Base-by-base conservation (phyloP, 1,140 invertebrate species). In the Zeugodacus cucurbitae region DNA sequence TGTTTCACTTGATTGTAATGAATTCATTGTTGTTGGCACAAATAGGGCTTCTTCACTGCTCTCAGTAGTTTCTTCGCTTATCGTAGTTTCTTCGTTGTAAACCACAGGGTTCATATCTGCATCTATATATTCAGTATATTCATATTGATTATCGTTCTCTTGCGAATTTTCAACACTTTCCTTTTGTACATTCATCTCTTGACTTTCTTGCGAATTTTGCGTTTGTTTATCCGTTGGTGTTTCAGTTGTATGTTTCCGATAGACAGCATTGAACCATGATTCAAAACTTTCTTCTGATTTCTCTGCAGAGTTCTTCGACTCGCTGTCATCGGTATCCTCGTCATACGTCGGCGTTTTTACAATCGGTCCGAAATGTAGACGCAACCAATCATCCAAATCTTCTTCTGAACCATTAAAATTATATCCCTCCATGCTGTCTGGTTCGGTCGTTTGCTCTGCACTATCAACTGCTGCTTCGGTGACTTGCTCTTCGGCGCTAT, bases 261-360 rank as follows among this genome's bases (percentile, higher is more conserved):
- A 82, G 14, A 54, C 44, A n/a, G 20, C n/a, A 82, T 82, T 82
- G 41, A 82, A 82, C 74, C 74, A 82, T 0, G 74, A 26, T 48
- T 82, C 74, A 82, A 82, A 82, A 37, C 74, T 82, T 82, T 82
- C 74, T 11, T 82, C 74, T 6, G 74, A 54, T 82, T 54, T 82
- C 34, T 82, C 74, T n/a, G n/a, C 10, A 29, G 44, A 29, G 14
- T 82, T 82, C 11, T 82, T 22, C n/a, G 26, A 17, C 26, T 48
- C 74, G 26, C 74, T 26, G 5, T 29, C 48, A 14, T 82, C 74
- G 48, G 22, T 29, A n/a, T 48, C 41, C 48, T 82, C 74, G 20
- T 82, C 74, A 29, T n/a, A 14, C 3, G 7, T n/a, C 26, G 22
- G 10, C 11, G n/a, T 26, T 3, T 82, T 44, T 29, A 82, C 41